Percentiles rank a stretch among this genome's conserved stretches.
These are phyloP conservation scores for Phylloscopus whistleri DNA, from an alignment of 2,113 vertebrate species.

Conservation along the genomic window DNA sequence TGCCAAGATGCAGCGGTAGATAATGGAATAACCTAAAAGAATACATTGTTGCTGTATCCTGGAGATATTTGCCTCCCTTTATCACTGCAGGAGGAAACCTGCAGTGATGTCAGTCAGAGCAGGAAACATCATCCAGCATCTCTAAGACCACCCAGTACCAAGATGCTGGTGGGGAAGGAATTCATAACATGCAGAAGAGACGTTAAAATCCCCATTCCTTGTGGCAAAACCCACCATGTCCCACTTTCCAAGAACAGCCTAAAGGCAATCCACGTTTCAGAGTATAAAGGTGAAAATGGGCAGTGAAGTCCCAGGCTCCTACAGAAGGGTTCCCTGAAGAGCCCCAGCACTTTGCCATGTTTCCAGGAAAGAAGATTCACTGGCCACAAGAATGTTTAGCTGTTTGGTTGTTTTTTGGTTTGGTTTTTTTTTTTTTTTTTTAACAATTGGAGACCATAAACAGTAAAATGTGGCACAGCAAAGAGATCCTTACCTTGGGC, in stretches of 20 bases:
- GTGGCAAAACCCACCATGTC: neutral
- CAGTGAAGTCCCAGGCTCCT: neutral
- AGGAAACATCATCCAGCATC: neutral
- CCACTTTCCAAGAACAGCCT: neutral
- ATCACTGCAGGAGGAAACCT: neutral
- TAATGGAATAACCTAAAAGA: neutral
- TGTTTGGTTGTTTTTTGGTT: neutral
- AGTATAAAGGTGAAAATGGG: neutral
- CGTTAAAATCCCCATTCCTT: neutral
- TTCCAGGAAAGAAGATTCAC: neutral
- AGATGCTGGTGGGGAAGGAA: neutral
- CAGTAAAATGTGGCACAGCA: neutral
- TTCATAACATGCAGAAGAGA: fast-evolving
- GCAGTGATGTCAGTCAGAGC: neutral
- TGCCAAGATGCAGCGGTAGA: neutral
- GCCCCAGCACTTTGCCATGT: neutral
- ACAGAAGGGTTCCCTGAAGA: neutral
- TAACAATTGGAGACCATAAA: neutral
- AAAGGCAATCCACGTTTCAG: fast-evolving
- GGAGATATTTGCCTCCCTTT: neutral
- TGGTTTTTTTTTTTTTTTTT: no score
- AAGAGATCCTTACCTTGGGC: neutral
- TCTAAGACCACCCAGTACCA: neutral
- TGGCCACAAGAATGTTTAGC: neutral
- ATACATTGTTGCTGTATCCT: neutral